Percentiles rank a stretch among this genome's conserved stretches.
phyloP scores from a whole-genome alignment of 2,888 invertebrate genomes.

The Calliopum simillimum region DNA sequence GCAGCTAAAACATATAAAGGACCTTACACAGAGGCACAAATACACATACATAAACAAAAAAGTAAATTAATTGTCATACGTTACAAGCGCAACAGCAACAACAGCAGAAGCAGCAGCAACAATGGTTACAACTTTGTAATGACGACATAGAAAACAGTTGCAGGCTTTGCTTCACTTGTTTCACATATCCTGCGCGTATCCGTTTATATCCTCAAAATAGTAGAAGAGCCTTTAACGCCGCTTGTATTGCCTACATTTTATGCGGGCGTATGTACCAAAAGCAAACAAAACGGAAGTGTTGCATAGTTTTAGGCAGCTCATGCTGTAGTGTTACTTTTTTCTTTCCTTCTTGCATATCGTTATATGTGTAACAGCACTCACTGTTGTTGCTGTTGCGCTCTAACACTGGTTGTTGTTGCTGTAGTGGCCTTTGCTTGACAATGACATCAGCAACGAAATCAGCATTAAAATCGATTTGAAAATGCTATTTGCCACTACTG shows the following conservation, averaged over 20 bases:
- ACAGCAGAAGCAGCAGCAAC: background rate
- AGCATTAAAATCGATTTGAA: constrained; percentile 25
- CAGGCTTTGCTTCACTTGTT: constrained; percentile 20
- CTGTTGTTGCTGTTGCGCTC: background rate
- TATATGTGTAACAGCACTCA: background rate
- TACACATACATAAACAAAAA: background rate
- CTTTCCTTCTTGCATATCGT: background rate
- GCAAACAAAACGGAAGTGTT: constrained; percentile 26
- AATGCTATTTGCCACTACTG: constrained; percentile 16
- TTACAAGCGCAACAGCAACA: constrained; percentile 13
- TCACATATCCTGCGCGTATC: constrained; percentile 26
- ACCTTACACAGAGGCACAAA: background rate
- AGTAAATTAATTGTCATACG: background rate
- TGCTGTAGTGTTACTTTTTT: background rate
- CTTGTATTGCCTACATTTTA: no score
- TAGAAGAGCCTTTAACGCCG: background rate
- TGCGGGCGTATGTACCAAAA: background rate
- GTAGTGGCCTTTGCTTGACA: constrained; percentile 30
- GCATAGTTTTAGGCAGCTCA: constrained; percentile 26
- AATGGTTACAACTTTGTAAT: background rate
- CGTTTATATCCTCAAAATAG: background rate
- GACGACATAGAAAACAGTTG: constrained; percentile 32
- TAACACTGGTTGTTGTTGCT: background rate
- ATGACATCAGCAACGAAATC: constrained; percentile 18
- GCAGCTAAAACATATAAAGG: background rate